Evolutionary conservation across 2,888 invertebrate species (phyloP).

Genomic region (Hyposoter dolosus): DNA sequence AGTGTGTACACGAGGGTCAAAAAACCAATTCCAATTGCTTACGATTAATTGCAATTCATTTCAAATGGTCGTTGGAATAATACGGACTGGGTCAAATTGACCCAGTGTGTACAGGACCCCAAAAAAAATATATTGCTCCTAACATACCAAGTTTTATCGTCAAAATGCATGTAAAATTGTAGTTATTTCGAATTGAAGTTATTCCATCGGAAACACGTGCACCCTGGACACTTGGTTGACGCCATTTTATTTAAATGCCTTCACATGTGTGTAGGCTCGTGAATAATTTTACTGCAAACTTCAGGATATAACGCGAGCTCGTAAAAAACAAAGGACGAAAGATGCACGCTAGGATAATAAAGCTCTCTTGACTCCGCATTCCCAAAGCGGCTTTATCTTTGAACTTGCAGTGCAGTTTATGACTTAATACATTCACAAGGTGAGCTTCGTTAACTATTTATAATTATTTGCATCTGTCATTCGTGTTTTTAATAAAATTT

Average conservation of each 20-base stretch:
- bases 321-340: conserved; percentile 7
- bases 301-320: background rate
- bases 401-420: background rate
- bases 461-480: background rate
- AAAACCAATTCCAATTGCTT: too few species aligned
- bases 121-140: background rate
- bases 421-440: background rate
- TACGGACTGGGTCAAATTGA: background rate
- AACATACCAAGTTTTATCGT: background rate
- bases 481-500: background rate
- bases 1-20: too few species aligned
- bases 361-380: background rate
- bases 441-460: background rate
- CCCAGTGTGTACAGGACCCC: background rate
- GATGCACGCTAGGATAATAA: conserved; percentile 2
- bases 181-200: background rate
- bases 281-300: conserved; percentile 11
- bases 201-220: background rate
- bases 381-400: background rate
- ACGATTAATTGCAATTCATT: too few species aligned
- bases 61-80: background rate
- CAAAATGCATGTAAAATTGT: background rate
- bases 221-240: background rate
- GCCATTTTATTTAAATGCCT: background rate
- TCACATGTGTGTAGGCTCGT: background rate